These are phyloP conservation scores for Corynorhinus townsendii DNA, from an alignment of 2,113 vertebrate species.

Conservation along the genomic window DNA sequence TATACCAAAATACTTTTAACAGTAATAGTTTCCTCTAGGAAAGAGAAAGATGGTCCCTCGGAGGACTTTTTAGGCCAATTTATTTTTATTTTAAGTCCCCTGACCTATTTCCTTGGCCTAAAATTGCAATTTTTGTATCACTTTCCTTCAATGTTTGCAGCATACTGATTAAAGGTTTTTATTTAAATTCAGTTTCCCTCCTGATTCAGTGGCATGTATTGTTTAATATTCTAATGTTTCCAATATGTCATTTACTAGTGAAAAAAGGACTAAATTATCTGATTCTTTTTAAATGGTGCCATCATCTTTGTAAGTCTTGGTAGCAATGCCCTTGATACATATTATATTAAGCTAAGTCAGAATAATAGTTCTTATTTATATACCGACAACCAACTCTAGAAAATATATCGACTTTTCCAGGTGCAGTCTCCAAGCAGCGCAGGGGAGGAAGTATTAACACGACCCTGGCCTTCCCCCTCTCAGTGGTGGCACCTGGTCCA, in stretches of 20 bases:
- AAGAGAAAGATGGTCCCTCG: background rate
- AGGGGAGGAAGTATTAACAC: background rate
- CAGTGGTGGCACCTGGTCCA: background rate
- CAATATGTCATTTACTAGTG: background rate
- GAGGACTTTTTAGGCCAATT: background rate
- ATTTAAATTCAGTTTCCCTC: background rate
- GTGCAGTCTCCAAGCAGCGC: background rate
- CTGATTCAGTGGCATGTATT: background rate
- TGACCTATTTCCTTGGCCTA: background rate
- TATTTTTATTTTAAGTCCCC: background rate
- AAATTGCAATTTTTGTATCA: background rate
- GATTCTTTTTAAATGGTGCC: background rate
- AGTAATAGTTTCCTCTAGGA: background rate
- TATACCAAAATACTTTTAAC: background rate
- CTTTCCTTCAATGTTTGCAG: background rate
- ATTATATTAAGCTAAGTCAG: background rate
- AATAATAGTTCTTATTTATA: background rate
- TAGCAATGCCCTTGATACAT: background rate
- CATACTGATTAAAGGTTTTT: background rate
- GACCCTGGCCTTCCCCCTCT: background rate
- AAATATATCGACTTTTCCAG: background rate
- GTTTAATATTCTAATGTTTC: slow-evolving; percentile 1
- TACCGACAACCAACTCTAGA: background rate
- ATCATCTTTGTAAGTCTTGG: background rate
- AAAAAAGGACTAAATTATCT: background rate